Evolutionary conservation across 1,140 invertebrate genomes (phyloP).

Genomic region (Hydropsyche tenuis): DNA sequence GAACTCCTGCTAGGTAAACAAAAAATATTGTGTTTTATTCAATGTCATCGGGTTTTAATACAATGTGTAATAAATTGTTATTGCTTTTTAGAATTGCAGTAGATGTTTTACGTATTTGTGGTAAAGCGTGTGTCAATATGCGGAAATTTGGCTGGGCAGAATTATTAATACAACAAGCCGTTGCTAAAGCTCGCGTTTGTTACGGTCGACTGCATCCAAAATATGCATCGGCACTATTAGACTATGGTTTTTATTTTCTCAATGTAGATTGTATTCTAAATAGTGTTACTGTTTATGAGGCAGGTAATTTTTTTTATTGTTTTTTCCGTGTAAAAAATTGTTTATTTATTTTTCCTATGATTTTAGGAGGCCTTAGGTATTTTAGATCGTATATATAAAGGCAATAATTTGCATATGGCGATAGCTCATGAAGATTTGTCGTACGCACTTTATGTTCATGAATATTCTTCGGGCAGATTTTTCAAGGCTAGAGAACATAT

Average conservation of each 20-base stretch:
- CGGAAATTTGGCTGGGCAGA: constrained; percentile 81
- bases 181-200: constrained; percentile 71
- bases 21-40: not conserved
- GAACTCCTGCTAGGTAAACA: constrained; percentile 64
- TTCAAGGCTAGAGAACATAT: constrained; percentile 79
- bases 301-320: constrained; percentile 50
- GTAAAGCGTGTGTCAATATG: constrained; percentile 87
- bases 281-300: constrained; percentile 84
- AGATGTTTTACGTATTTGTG: constrained; percentile 81
- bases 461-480: constrained; percentile 89
- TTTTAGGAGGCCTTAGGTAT: constrained; percentile 76
- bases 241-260: constrained; percentile 89
- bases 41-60: not conserved
- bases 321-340: not conserved
- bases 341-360: not conserved
- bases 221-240: constrained; percentile 81
- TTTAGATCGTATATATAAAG: constrained; percentile 79
- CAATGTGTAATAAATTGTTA: not conserved
- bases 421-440: constrained; percentile 88
- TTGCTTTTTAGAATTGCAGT: constrained; percentile 66
- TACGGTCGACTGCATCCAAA: constrained; percentile 78
- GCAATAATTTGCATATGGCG: constrained; percentile 85
- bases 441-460: constrained; percentile 89
- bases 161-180: constrained; percentile 80
- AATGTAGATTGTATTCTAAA: constrained; percentile 86